A percentile compares a stretch with the other conserved stretches of the same genome.
phyloP scores from a whole-genome alignment of 2,113 vertebrate species.

The Pygathrix nemaeus region DNA sequence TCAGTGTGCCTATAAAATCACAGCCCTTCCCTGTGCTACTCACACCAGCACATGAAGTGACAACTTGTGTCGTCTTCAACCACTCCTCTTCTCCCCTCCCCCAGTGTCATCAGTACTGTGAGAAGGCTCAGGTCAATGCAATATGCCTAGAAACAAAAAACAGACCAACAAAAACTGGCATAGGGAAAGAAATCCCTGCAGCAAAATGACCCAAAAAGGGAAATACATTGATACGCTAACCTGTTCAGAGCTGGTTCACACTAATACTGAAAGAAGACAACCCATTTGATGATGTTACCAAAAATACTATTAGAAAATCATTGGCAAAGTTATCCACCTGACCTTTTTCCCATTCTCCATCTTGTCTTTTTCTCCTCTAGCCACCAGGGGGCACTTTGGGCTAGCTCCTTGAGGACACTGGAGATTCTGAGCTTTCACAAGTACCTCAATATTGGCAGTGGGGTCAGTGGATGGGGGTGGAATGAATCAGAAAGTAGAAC shows the following conservation, averaged over 20 bases:
- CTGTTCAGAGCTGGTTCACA: background rate
- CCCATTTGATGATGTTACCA: background rate
- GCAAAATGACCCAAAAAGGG: background rate
- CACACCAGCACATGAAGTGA: background rate
- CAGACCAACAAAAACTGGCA: background rate
- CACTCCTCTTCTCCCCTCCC: background rate
- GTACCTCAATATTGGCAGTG: background rate
- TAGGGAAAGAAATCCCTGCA: background rate
- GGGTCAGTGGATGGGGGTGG: no score
- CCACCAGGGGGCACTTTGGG: slow-evolving; percentile 71
- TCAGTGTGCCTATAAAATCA: slow-evolving; percentile 27
- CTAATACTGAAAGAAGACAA: background rate
- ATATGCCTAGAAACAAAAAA: background rate
- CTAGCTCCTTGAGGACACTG: background rate
- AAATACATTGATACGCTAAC: background rate
- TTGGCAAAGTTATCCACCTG: background rate
- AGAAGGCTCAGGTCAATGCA: background rate
- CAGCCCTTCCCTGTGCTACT: background rate
- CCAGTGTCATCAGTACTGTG: background rate
- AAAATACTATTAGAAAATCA: background rate
- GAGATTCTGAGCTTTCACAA: background rate
- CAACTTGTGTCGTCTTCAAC: background rate
- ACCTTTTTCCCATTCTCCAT: background rate
- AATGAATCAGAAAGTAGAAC: background rate
- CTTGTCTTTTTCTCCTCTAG: background rate